phyloP scores from a whole-genome alignment of 2,797 vertebrate genomes.

The Chloroceryle inda region DNA sequence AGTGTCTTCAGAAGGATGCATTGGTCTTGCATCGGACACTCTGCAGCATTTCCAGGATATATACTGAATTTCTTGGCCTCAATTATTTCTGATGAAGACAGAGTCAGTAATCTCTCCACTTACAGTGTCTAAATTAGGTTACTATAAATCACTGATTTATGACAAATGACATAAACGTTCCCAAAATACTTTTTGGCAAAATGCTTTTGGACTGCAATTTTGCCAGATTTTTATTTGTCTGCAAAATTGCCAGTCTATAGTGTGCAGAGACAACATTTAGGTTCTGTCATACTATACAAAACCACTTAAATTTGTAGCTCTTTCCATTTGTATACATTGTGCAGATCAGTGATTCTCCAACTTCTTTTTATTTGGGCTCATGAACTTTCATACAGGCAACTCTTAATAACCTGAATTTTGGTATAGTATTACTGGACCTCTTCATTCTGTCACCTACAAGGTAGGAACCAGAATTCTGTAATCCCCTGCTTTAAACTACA shows the following conservation, averaged over 20 bases:
- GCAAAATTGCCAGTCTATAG: conserved; percentile 44
- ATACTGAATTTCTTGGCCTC: neutral
- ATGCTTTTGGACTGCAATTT: conserved; percentile 37
- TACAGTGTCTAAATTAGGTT: conserved; percentile 48
- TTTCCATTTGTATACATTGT: neutral
- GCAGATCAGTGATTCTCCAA: neutral
- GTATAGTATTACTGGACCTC: neutral
- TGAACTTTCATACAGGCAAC: neutral
- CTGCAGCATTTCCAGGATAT: neutral
- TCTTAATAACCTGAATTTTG: neutral
- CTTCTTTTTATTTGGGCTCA: neutral
- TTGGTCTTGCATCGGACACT: neutral
- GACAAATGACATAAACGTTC: conserved; percentile 57
- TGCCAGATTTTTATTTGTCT: conserved; percentile 66
- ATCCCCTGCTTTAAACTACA: neutral
- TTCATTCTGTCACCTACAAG: neutral
- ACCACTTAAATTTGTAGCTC: neutral
- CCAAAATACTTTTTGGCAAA: conserved; percentile 67
- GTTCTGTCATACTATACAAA: conserved; percentile 30
- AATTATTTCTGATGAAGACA: conserved; percentile 21
- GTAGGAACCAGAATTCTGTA: neutral
- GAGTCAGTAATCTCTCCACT: conserved; percentile 33
- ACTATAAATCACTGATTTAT: conserved; percentile 51
- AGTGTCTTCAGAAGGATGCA: neutral
- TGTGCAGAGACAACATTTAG: conserved; percentile 24